phyloP scores from a whole-genome alignment of 53 echinoderm and acorn worm genomes.

The Stichopus horrens region DNA sequence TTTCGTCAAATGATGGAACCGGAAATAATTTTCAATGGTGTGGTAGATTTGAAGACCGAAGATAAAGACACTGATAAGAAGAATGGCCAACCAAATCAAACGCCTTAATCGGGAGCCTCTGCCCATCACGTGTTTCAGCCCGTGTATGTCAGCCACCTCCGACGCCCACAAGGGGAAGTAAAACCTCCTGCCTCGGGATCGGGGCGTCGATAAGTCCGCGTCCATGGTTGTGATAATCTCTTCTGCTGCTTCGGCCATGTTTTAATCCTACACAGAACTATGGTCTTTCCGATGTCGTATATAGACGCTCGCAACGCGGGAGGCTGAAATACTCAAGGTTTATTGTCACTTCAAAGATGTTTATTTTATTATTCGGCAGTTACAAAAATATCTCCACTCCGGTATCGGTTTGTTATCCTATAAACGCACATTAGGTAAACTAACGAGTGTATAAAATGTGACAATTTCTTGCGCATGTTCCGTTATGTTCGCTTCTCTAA shows the following conservation, averaged over 20 bases:
- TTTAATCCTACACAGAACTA: not conserved
- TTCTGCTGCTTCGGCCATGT: conserved; percentile 33
- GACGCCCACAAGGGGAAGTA: conserved; percentile 28
- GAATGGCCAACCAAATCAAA: conserved; percentile 54
- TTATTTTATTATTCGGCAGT: too few species aligned
- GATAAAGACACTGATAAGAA: conserved; percentile 35
- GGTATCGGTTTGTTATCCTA: too few species aligned
- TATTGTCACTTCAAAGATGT: too few species aligned
- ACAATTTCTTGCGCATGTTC: too few species aligned
- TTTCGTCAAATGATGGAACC: conserved; percentile 54
- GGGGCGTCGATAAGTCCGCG: conserved; percentile 1
- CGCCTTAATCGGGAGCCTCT: conserved; percentile 50
- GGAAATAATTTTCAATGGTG: conserved; percentile 39
- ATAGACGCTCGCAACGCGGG: too few species aligned
- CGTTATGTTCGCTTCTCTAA: too few species aligned
- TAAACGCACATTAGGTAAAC: too few species aligned
- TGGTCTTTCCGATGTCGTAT: too few species aligned
- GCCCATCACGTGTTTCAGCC: conserved; percentile 66
- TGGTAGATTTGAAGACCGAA: conserved; percentile 23
- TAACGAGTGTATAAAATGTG: too few species aligned
- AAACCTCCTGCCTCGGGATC: not conserved
- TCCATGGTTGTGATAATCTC: conserved; percentile 33
- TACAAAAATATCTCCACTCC: too few species aligned
- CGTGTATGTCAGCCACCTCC: conserved; percentile 50
- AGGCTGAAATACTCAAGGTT: too few species aligned